Conservation (phyloP, 2,888 invertebrate species). For the Lasioglossum zephyrum region DNA sequence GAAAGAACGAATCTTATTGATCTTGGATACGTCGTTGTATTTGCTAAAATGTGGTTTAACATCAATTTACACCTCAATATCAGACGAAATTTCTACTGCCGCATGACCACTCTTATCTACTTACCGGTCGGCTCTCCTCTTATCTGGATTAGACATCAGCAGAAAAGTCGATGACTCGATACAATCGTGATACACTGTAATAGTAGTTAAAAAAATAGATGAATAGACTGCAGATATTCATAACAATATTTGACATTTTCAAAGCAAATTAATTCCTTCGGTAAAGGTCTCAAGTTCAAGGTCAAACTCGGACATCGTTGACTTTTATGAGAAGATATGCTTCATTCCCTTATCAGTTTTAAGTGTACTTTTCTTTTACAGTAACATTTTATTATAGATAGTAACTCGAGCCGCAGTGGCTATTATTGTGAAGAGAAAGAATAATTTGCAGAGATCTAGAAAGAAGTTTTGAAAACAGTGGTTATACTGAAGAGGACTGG, state of each 20-base stretch:
- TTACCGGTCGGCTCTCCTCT: neutral
- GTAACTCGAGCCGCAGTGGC: no score
- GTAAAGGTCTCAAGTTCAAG: neutral
- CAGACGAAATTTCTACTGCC: neutral
- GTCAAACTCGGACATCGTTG: neutral
- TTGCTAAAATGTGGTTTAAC: neutral
- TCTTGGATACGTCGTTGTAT: neutral
- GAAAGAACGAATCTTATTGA: neutral
- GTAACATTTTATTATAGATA: no score
- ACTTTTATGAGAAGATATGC: neutral
- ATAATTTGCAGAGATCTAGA: no score
- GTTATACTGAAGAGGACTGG: no score
- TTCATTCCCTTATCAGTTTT: no score
- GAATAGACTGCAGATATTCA: neutral
- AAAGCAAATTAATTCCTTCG: neutral
- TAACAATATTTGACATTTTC: neutral
- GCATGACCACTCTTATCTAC: slow-evolving; percentile 10
- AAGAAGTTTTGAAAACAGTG: no score
- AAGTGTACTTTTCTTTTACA: no score
- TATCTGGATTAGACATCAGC: slow-evolving; percentile 16
- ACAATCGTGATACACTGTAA: neutral
- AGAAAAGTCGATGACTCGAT: neutral
- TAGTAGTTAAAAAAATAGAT: neutral
- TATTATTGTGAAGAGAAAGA: no score
- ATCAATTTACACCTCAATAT: neutral